Base-by-base conservation (phyloP, 1,140 invertebrate genomes). In the Babylonia areolata region DNA sequence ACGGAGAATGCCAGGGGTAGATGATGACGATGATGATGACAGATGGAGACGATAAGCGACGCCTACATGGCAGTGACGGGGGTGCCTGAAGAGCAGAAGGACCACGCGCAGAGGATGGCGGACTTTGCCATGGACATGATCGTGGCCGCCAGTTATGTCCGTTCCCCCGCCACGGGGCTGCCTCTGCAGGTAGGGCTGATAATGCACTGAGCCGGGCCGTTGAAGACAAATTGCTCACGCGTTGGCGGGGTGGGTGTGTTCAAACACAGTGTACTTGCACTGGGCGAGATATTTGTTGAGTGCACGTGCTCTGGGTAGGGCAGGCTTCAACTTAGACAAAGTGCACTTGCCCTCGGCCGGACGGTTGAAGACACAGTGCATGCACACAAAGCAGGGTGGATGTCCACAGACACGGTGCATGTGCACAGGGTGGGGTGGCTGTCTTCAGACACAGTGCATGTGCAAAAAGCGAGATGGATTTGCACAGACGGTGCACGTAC, bases 41-140 rank as follows among this genome's bases (percentile, higher is more conserved):
- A 79, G 77, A 39, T 79, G 37, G 77, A 79, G 77, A 79, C 77
- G 39, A 79, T 79, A 79, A 39, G 77, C 23, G 77, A 79, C 77
- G 77, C 77, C 77, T 79, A 79, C 77, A 79, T 79, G 77, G 86
- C 88, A 5, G 85, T 90, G 31, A 87, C 86, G 1, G 98, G 98
- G 17, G 81, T 84, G 12, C 90, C 89, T 20, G 88, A 90, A 35
- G 28, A n/a, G 20, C 71, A 84, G 28, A 42, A 77, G 3, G 86
- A 80, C 35, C 90, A 91, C 51, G 87, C 87, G 9, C 84, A 87
- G 69, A 42, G 82, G 37, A 85, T 91, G 28, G 90, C 87, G 28
- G 85, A 87, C 42, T 87, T 87, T 42, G 87, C 90, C 54, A 83
- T 91, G 39, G 89, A 87, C 64, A 87, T 91, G 87, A 2, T 91